These are phyloP conservation scores for Drosophila orena DNA, from an alignment of 1,140 invertebrate species.

Conservation along the genomic window DNA sequence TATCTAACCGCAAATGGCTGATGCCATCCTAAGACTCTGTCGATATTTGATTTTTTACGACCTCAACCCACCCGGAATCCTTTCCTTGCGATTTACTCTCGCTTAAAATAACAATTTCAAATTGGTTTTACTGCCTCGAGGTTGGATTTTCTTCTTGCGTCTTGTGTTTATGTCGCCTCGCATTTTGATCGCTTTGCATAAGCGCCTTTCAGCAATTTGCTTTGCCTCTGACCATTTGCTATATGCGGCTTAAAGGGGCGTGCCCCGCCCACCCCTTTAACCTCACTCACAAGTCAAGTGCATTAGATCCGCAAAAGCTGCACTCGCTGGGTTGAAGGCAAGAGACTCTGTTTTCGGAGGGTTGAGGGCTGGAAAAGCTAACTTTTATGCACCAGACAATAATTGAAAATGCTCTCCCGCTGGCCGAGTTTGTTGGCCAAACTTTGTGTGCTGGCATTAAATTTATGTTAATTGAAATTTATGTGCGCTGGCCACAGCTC, in stretches of 20 bases:
- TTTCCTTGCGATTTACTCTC: conserved; percentile 59
- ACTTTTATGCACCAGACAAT: conserved; percentile 66
- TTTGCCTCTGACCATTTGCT: conserved; percentile 54
- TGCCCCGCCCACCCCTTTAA: conserved; percentile 12
- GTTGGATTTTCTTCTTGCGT: conserved; percentile 56
- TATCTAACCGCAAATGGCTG: conserved; percentile 61
- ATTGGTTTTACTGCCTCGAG: conserved; percentile 80
- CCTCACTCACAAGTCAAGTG: conserved; percentile 49
- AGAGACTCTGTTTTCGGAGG: not conserved
- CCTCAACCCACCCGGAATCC: conserved; percentile 12
- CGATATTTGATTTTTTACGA: conserved; percentile 81
- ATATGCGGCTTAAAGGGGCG: conserved; percentile 40
- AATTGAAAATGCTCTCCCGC: conserved; percentile 66
- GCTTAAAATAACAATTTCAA: conserved; percentile 83
- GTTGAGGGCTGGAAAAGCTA: conserved; percentile 14
- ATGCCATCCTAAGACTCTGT: conserved; percentile 60
- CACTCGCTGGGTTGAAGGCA: conserved; percentile 14
- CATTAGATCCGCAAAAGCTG: conserved; percentile 47
- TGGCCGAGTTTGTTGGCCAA: conserved; percentile 44
- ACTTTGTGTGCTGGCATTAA: conserved; percentile 65
- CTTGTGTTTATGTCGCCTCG: conserved; percentile 49
- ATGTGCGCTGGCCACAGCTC: conserved; percentile 49
- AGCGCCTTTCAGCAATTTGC: conserved; percentile 70
- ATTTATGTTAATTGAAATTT: conserved; percentile 83
- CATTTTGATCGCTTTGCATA: conserved; percentile 79